Base-by-base conservation (phyloP, 1,140 invertebrate genomes). In the Trypoxylus dichotomus region DNA sequence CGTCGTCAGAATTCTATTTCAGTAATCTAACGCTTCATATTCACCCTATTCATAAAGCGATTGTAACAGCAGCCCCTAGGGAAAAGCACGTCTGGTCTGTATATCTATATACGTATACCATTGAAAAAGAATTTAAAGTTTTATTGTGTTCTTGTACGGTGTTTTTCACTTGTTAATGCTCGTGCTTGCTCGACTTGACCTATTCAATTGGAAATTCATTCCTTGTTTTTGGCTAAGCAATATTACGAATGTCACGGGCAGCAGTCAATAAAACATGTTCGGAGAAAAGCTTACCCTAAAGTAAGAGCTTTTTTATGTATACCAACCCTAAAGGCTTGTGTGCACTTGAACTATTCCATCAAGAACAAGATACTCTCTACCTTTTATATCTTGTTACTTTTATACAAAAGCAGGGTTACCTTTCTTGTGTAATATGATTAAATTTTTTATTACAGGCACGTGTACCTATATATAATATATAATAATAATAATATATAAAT, bases 121-220 rank as follows among this genome's bases (percentile, higher is more conserved):
- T 15, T 19, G 43, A 47, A 47, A 47, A 47, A 47, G 43, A 47
- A 47, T 19, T 47, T 47, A 47, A 47, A 7, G 43, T 7, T 47
- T 47, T 47, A 47, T 47, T 47, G 43, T 47, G 43, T 47, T 19
- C 43, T 47, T 47, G 3, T 47, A 13, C 43, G 13, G 43, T 47
- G 43, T 47, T 47, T 47, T 47, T 47, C 43, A 19, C 13, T 37
- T 47, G n/a, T 13, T 47, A 47, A 19, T 15, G 43, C 43, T 13
- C 43, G 7, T 21, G 47, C 60, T 19, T 19, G 21, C 19, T 13
- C 21, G 19, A 63, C 25, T 63, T 63, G 21, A 11, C 60, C 60
- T 27, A 63, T 63, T 63, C 60, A 63, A 63, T 63, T 63, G 60
- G 60, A 63, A 63, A 63, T 63, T 63, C 60, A 63, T 63, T 63